phyloP scores from a whole-genome alignment of 2,888 invertebrate species.

The Sericinus montela region DNA sequence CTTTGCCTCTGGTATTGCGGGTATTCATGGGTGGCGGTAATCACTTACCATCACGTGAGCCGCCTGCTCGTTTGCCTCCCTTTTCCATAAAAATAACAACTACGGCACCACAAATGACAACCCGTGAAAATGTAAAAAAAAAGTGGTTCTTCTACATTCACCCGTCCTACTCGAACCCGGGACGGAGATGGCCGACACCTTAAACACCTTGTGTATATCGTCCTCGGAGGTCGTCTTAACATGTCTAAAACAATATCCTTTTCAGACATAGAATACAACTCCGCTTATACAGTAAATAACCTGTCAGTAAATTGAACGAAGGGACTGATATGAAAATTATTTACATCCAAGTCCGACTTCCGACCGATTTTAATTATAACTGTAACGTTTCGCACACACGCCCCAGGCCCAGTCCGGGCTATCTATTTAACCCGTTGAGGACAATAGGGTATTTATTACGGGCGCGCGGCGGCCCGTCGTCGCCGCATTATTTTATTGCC shows the following conservation, averaged over 20 bases:
- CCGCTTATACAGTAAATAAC: background rate
- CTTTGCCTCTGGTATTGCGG: no score
- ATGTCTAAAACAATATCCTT: background rate
- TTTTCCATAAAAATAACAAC: no score
- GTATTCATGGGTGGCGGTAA: no score
- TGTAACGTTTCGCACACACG: constrained; percentile 3
- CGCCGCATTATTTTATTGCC: constrained; percentile 28
- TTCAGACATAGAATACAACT: background rate
- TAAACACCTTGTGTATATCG: no score
- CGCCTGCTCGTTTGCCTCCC: no score
- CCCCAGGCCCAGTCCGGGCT: constrained; percentile 15
- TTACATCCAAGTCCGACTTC: constrained; percentile 4
- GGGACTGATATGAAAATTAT: background rate
- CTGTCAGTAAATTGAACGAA: background rate
- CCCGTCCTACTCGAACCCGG: no score
- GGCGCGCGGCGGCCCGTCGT: constrained; percentile 23
- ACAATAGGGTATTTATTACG: constrained; percentile 37
- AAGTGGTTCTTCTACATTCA: no score
- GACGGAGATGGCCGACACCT: no score
- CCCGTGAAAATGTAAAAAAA: no score
- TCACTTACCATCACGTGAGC: no score
- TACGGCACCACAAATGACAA: no score
- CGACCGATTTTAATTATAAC: constrained; percentile 3
- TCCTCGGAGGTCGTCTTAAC: no score
- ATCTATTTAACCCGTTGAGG: constrained; percentile 26